Conservation (phyloP, 2,113 vertebrate species). For the Nesogale talazaci region DNA sequence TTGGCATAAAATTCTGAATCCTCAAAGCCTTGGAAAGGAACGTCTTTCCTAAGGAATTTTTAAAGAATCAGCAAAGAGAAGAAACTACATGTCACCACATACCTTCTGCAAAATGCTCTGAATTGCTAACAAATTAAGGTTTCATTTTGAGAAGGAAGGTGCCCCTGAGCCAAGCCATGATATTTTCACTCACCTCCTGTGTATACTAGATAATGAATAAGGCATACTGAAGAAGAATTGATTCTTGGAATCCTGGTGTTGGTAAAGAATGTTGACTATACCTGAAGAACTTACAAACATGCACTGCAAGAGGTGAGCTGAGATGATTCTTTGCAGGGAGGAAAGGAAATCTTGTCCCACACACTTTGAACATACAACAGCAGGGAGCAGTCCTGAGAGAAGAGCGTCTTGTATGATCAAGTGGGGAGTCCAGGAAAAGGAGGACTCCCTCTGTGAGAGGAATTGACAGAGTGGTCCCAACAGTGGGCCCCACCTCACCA, state of each 20-base stretch:
- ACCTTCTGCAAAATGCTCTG: neutral
- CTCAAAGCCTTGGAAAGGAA: slow-evolving; percentile 32
- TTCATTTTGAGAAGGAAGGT: neutral
- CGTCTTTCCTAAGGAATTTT: slow-evolving; percentile 18
- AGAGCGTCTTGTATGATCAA: neutral
- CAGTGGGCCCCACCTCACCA: neutral
- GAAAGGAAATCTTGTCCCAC: neutral
- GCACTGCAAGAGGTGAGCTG: neutral
- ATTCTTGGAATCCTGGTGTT: neutral
- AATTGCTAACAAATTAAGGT: neutral
- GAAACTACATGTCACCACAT: neutral
- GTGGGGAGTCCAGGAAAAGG: neutral
- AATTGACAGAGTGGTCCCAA: neutral
- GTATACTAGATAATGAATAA: neutral
- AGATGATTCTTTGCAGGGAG: neutral
- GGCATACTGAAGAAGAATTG: neutral
- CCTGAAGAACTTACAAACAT: neutral
- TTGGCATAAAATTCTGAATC: slow-evolving; percentile 47
- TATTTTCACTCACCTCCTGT: neutral
- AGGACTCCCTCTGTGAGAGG: neutral
- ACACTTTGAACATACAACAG: neutral
- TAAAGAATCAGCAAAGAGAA: slow-evolving; percentile 23
- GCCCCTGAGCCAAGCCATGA: no score
- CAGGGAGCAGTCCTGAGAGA: neutral
- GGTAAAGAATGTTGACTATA: neutral